Percentiles rank a stretch among this genome's conserved stretches.
Evolutionary conservation across 2,888 invertebrate species (phyloP).

Genomic region (Crematogaster levior): DNA sequence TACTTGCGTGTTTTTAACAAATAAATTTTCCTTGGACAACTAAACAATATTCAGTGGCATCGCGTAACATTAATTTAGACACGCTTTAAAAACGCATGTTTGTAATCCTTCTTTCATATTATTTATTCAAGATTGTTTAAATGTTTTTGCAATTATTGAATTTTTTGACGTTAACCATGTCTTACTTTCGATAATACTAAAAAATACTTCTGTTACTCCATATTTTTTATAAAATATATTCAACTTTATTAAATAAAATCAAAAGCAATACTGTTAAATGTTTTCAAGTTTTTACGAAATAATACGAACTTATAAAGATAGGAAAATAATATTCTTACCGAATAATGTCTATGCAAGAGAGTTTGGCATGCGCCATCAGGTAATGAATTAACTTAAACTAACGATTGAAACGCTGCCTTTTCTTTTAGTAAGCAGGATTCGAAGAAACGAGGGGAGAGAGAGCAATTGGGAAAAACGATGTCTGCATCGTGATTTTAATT

Average conservation of each 20-base stretch:
- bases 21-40: slow-evolving; percentile 57
- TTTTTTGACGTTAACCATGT: background rate
- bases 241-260: background rate
- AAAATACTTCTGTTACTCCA: background rate
- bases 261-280: background rate
- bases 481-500: slow-evolving; percentile 66
- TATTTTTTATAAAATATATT: background rate
- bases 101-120: background rate
- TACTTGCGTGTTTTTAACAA: slow-evolving; percentile 43
- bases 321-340: slow-evolving; percentile 16
- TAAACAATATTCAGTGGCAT: slow-evolving; percentile 1
- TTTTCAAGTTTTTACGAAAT: slow-evolving; percentile 2
- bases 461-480: slow-evolving; percentile 62
- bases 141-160: background rate
- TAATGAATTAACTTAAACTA: slow-evolving; percentile 16
- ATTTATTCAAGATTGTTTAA: background rate
- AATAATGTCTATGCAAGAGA: background rate
- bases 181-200: background rate
- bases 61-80: slow-evolving; percentile 32
- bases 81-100: background rate
- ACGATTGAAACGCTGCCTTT: slow-evolving; percentile 25
- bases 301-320: background rate
- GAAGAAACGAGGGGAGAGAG: slow-evolving; percentile 26
- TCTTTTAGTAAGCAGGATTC: slow-evolving; percentile 6
- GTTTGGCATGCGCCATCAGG: slow-evolving; percentile 13